phyloP scores from a whole-genome alignment of 2,113 vertebrate species.

The Gymnorhina tibicen region DNA sequence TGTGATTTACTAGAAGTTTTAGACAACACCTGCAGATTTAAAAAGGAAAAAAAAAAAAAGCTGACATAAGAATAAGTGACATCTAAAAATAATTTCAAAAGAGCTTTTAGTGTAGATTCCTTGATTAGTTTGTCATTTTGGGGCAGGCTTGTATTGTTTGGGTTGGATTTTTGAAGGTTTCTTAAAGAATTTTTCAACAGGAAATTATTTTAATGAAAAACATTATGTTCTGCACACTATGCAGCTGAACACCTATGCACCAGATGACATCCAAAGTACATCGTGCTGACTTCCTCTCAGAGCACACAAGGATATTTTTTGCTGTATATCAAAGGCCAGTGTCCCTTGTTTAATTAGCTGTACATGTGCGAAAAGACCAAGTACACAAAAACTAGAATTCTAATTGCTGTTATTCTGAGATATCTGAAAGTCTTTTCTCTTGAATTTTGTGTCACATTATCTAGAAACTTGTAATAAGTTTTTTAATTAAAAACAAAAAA shows the following conservation, averaged over 20 bases:
- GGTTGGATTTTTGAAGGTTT: not conserved
- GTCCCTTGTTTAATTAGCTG: slow-evolving; percentile 22
- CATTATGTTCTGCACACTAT: not conserved
- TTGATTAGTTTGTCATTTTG: not conserved
- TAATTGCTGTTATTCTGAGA: slow-evolving; percentile 11
- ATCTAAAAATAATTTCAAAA: not conserved
- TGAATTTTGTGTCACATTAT: not conserved
- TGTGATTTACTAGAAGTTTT: not conserved
- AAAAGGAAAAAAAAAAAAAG: too few species aligned
- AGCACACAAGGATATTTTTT: not conserved
- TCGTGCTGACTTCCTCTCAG: not conserved
- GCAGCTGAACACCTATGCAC: not conserved
- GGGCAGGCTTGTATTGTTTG: too few species aligned
- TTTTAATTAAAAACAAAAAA: not conserved
- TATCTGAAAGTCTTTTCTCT: not conserved
- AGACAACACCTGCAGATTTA: not conserved
- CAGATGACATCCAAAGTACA: not conserved
- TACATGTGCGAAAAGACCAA: not conserved
- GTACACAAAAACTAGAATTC: not conserved
- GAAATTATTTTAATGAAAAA: not conserved
- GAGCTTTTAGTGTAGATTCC: not conserved
- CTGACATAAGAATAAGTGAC: not conserved
- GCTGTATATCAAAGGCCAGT: not conserved
- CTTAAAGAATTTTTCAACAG: not conserved
- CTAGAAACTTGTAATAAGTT: not conserved